phyloP scores from a whole-genome alignment of 2,888 invertebrate genomes.

The Rhamphomyia laevipes region DNA sequence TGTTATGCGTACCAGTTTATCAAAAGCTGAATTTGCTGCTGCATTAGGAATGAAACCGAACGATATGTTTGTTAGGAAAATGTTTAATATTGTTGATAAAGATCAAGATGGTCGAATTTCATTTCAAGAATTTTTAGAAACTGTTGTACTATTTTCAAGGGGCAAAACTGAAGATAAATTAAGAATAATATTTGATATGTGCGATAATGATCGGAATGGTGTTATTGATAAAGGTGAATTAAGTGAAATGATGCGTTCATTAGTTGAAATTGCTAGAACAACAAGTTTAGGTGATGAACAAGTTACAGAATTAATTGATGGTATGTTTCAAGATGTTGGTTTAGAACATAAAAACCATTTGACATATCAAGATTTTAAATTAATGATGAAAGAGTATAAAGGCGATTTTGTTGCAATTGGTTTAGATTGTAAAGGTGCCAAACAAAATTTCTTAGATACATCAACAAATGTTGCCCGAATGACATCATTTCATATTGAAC shows the following conservation, averaged over 20 bases:
- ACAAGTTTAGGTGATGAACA: conserved; percentile 82
- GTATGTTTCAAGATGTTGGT: conserved; percentile 88
- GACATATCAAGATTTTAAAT: conserved; percentile 82
- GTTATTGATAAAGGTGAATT: conserved; percentile 89
- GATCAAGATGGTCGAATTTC: conserved; percentile 88
- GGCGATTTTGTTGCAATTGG: conserved; percentile 92
- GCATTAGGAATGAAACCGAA: conserved; percentile 92
- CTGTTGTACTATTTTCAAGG: conserved; percentile 81
- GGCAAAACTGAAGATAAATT: conserved; percentile 90
- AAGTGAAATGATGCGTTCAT: conserved; percentile 82
- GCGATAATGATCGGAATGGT: conserved; percentile 87
- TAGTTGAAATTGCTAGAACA: conserved; percentile 87
- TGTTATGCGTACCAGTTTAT: conserved; percentile 85
- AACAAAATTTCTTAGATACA: conserved; percentile 88
- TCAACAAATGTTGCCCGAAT: conserved; percentile 90
- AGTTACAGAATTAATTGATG: conserved; percentile 84
- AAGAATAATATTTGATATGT: conserved; percentile 94
- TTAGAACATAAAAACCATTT: conserved; percentile 80
- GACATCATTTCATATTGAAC: conserved; percentile 88
- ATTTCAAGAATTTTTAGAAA: conserved; percentile 91
- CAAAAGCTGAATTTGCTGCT: conserved; percentile 86
- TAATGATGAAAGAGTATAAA: conserved; percentile 95
- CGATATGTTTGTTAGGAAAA: conserved; percentile 89
- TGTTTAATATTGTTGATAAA: conserved; percentile 96
- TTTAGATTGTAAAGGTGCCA: conserved; percentile 87